Base-by-base conservation (phyloP, 64 coral and sea anemone species). In the Pocillopora damicornis region DNA sequence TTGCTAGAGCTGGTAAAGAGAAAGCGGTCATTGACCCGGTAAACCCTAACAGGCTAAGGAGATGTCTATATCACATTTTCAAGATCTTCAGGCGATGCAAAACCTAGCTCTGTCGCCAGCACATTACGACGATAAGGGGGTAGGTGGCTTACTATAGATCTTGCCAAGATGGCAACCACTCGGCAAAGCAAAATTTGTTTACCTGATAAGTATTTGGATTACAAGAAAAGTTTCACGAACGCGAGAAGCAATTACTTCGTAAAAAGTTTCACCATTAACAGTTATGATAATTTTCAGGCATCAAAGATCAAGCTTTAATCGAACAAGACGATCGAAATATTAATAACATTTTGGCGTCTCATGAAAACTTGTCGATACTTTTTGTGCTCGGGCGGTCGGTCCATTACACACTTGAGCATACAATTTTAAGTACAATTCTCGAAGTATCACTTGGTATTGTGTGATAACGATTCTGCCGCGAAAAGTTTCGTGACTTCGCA, bases 41-140 rank as follows among this genome's bases (percentile, higher is more conserved):
- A 13, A 26, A 57, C n/a, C 35, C 16, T 45, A 23, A 18, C 11
- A 15, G 64, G 65, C 15, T 35, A 58, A 81, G 38, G 72, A 73
- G 22, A 85, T 85, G 81, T 87, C 90, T 61, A 87, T 92, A 61
- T 76, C 75, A 26, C 77, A 67, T 74, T 92, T 92, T 81, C 90
- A 84, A 77, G 90, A 92, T 61, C 75, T 92, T 74, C 90, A 92
- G n/a, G 83, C 76, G 45, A 73, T 92, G 61, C 90, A 92, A 77
- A 87, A 77, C 68, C 90, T 87, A 38, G 65, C 90, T 35, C 58
- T 86, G 34, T 92, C 73, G 59, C 66, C 90, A 42, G 22, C 87
- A 80, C 90, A 92, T 26, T 79, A 65, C 62, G 81, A 92, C 76
- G 82, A 87, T 35, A 86, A 86, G 63, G 84, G 83, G 90, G 90